Evolutionary conservation across 2,888 invertebrate genomes (phyloP), one percentile per base, ranked within the genome.

Genomic region (Rhimphoctona megacephalus): DNA sequence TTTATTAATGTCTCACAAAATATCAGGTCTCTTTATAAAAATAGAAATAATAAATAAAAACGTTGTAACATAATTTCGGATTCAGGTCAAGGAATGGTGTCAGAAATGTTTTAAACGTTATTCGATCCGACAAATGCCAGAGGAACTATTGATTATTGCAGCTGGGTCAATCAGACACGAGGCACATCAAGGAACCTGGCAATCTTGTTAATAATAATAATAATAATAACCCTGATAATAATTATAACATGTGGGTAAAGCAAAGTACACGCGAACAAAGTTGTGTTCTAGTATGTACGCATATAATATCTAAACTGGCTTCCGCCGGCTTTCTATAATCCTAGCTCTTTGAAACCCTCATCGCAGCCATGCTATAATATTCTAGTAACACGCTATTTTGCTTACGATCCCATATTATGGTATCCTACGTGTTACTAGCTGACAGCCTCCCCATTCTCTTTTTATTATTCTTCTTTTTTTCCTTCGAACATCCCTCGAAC

Each of bases 391-490:
- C 88, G 85, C 87, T 87, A 90, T 86, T 79, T 73, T 33, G 22
- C 76, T 84, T 46, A 25, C 86, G 83, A 86, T 90, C 87, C 87
- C 86, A 89, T 88, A 89, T 90, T 89, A 90, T 89, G 88, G 84
- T 89, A 85, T 90, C 87, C 87, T 88, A 89, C 88, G 90, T 87
- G 88, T 90, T 89, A 87, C 73, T 57, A 66, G 78, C 43, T 17
- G 83, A 76, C 79, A 70, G 73, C 49, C 66, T 52, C 74, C 64
- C 54, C 54, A 49, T 25, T 72, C 57, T 33, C 64, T 39, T 66
- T 67, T 39, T n/a, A 25, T n/a, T 46, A 33, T 46, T 33, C 54
- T 5, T 7, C 19, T 43, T 46, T 25, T 43, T 9, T 72, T 54
- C 33, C 0, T 49, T 30, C 11, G n/a, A 30, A 30, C 33, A 76